Conservation (phyloP, 1,140 invertebrate species). For the Pseudobourletiella spinata region DNA sequence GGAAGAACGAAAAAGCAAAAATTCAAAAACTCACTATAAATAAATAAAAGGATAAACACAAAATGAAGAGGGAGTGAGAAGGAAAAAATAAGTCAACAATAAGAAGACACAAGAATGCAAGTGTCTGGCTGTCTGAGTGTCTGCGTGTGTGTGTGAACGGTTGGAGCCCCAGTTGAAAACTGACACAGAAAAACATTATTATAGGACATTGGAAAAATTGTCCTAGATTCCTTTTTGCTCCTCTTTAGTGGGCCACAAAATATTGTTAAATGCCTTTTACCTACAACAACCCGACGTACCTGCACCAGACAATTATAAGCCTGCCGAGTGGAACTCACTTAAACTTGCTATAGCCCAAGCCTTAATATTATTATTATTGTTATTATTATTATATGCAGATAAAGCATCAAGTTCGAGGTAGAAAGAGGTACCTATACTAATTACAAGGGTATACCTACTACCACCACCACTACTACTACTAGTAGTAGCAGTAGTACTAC, state of each 20-base stretch:
- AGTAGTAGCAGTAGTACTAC: too few species aligned
- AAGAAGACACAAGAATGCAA: neutral
- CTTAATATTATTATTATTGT: too few species aligned
- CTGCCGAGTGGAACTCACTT: too few species aligned
- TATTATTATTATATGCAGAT: too few species aligned
- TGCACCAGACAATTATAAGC: too few species aligned
- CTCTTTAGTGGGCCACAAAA: constrained; percentile 9
- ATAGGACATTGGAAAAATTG: constrained; percentile 16
- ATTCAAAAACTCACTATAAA: neutral
- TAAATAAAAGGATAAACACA: neutral
- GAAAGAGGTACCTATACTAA: too few species aligned
- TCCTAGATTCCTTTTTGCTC: constrained; percentile 12
- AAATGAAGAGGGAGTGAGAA: neutral
- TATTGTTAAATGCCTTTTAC: constrained; percentile 15
- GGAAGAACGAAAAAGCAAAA: neutral
- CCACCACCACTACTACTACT: too few species aligned
- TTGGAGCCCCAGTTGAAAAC: constrained; percentile 8
- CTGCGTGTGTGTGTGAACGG: neutral
- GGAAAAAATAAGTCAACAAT: neutral
- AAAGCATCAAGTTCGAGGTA: too few species aligned
- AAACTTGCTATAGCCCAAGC: too few species aligned
- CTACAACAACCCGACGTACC: too few species aligned
- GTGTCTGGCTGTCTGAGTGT: too few species aligned
- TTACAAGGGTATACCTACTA: too few species aligned
- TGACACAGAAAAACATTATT: constrained; percentile 15